These are phyloP conservation scores for Sparus aurata DNA, from an alignment of 2,797 vertebrate genomes.

Conservation along the genomic window DNA sequence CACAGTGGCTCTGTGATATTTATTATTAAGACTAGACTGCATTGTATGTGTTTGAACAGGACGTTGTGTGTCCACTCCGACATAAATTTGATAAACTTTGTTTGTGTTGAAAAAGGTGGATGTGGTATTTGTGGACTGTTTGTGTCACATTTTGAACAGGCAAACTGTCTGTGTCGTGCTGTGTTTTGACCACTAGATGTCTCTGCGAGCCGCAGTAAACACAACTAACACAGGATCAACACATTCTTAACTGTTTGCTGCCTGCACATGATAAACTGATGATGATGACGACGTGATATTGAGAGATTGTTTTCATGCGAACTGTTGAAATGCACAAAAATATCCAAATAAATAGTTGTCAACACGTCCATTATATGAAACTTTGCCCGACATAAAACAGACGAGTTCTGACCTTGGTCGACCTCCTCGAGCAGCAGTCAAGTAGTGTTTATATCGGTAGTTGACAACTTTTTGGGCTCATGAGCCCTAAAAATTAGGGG, in stretches of 20 bases:
- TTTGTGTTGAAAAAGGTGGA: constrained; percentile 35
- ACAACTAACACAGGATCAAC: not conserved
- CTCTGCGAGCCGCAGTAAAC: not conserved
- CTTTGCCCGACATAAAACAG: not conserved
- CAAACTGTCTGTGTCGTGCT: not conserved
- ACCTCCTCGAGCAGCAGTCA: too few relatives aligned
- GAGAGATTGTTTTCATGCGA: not conserved
- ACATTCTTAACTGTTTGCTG: not conserved
- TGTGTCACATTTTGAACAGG: not conserved
- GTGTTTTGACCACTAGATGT: constrained; percentile 16
- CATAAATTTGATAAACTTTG: not conserved
- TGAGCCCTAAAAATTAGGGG: too few relatives aligned
- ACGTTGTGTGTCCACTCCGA: constrained; percentile 19
- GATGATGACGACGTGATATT: not conserved
- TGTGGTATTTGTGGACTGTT: constrained; percentile 30
- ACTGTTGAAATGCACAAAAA: not conserved
- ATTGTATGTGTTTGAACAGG: constrained; percentile 24
- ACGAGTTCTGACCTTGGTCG: not conserved
- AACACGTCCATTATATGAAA: not conserved
- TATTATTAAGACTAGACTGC: constrained; percentile 28
- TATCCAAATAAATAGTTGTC: not conserved
- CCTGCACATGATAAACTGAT: not conserved
- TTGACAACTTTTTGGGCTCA: not conserved
- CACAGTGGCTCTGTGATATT: constrained; percentile 69
- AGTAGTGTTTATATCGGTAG: not conserved